Conservation (phyloP, 2,113 vertebrate genomes). For the Ceratotherium simum region DNA sequence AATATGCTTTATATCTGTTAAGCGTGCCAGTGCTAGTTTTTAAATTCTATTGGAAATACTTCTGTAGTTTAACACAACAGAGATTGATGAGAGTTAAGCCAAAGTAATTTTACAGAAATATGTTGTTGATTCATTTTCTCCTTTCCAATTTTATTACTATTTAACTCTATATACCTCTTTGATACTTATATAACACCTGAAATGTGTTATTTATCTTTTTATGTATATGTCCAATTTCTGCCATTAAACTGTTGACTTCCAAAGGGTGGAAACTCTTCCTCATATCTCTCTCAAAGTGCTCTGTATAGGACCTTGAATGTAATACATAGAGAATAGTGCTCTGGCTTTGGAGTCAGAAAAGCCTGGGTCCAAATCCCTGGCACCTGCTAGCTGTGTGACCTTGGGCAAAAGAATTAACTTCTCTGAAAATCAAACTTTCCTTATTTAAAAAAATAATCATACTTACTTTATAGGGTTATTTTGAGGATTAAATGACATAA, state of each 20-base stretch:
- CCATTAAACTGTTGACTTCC: neutral
- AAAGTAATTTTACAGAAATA: constrained; percentile 28
- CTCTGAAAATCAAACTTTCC: constrained; percentile 1
- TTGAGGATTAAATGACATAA: neutral
- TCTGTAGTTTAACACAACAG: neutral
- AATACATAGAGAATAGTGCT: neutral
- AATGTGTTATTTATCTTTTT: neutral
- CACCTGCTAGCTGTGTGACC: neutral
- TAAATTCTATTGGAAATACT: constrained; percentile 42
- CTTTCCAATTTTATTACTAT: constrained; percentile 32
- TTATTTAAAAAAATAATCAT: neutral
- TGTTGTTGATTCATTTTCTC: neutral
- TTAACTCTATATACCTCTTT: neutral
- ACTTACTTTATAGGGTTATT: neutral
- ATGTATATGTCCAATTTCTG: neutral
- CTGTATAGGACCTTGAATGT: neutral
- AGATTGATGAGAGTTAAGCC: neutral
- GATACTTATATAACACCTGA: neutral
- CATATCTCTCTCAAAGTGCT: neutral
- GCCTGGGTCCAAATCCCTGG: neutral
- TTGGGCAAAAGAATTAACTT: constrained; percentile 43
- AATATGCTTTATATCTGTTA: neutral
- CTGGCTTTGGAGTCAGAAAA: constrained; percentile 36
- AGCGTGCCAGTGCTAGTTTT: neutral
- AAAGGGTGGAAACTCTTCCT: neutral